These are phyloP conservation scores for Istiophorus platypterus DNA, from an alignment of 2,113 vertebrate species.

Conservation along the genomic window DNA sequence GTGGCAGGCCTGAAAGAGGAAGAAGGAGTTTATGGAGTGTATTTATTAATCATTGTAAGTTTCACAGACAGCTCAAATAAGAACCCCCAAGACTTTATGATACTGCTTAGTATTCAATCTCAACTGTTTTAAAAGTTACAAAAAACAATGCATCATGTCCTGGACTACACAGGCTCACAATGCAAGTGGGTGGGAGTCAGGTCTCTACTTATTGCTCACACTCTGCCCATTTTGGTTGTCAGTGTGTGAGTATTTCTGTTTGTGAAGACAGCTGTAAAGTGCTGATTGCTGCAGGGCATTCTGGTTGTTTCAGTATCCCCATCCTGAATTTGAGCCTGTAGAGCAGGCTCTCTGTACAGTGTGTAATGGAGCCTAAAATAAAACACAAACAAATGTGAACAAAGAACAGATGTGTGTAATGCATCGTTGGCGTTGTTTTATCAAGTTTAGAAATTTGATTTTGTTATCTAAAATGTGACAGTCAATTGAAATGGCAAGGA, in stretches of 20 bases:
- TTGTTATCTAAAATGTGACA: not conserved
- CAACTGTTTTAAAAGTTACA: not conserved
- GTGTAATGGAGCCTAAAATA: conserved; percentile 43
- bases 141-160: conserved; percentile 1
- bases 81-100: conserved; percentile 21
- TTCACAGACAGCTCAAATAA: conserved; percentile 33
- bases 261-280: conserved; percentile 39
- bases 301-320: conserved; percentile 53
- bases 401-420: not conserved
- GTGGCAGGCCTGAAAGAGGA: not conserved
- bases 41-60: not conserved
- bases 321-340: conserved; percentile 22
- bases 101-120: not conserved
- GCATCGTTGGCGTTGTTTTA: not conserved
- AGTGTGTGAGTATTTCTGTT: conserved; percentile 30
- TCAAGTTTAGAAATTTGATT: not conserved
- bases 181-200: conserved; percentile 34
- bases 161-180: conserved; percentile 12
- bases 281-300: conserved; percentile 53
- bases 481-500: not conserved
- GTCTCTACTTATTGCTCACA: conserved; percentile 19
- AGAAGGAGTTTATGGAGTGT: conserved; percentile 25
- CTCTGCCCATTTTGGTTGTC: conserved; percentile 41
- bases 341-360: conserved; percentile 14
- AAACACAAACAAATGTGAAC: not conserved